Evolutionary conservation across 2,888 invertebrate genomes (phyloP), one percentile per base, ranked within the genome.

Genomic region (Masnerella sp.): DNA sequence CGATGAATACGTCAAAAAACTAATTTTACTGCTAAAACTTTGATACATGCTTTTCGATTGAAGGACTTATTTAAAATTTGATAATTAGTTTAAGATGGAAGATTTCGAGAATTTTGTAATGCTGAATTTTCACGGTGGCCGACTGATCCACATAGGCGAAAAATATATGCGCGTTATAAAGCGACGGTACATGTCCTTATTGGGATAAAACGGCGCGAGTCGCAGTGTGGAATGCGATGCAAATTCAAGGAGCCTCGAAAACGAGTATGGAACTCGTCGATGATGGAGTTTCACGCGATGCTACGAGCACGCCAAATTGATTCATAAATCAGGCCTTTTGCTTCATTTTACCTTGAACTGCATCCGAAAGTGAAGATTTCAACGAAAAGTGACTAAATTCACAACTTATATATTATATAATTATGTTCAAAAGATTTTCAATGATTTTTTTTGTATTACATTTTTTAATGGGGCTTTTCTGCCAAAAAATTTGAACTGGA

Each of bases 221-320:
- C n/a, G 52, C 42, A 5, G 8, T 28, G 56, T 45, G 64, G 62
- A 51, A 64, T 69, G 61, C 47, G 25, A 69, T 61, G 69, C 61
- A 69, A 69, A 69, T 69, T 54, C 54, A 69, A 69, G 69, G 61
- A 69, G 61, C 47, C 7, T 69, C 61, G 38, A 32, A 59, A 59
- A 59, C 59, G 14, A 43, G 58, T 51, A 51, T 32, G 25, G 54
- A 65, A 47, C 54, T 56, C 38, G 32, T 18, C 49, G 28, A 15
- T 20, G 42, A 51, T 51, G 18, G 45, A 52, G 52, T 59, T 59
- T 59, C 59, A 42, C 51, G 51, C 51, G 45, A 45, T 47, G 32
- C 52, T 9, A 17, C 51, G 9, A 49, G 30, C 40, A 40, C 25
- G 54, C 32, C 45, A 38, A 36, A 52, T 64, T 54, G 45, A 58